Evolutionary conservation across 2,888 invertebrate genomes (phyloP).

Genomic region (Lithophane ornitopus): DNA sequence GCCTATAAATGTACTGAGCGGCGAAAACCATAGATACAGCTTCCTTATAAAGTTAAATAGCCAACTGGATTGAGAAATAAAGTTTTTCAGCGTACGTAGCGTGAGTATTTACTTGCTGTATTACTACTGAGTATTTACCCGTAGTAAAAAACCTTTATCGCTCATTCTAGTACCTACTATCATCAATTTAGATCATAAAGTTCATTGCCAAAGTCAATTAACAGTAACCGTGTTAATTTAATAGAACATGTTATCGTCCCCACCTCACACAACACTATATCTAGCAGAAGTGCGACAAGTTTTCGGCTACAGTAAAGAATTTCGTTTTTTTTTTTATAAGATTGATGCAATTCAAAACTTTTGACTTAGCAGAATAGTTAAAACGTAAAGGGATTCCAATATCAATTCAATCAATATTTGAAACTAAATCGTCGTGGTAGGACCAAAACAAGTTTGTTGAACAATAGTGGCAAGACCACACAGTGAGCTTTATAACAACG

Average conservation of each 20-base stretch:
- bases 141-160: slow-evolving; percentile 36
- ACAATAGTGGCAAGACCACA: slow-evolving; percentile 72
- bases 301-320: neutral
- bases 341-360: neutral
- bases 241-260: slow-evolving; percentile 47
- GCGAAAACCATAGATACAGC: slow-evolving; percentile 74
- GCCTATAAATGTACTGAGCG: slow-evolving; percentile 80
- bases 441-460: slow-evolving; percentile 57
- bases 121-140: too few relatives aligned
- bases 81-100: slow-evolving; percentile 20
- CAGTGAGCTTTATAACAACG: slow-evolving; percentile 64
- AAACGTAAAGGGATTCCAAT: slow-evolving; percentile 1
- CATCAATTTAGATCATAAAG: slow-evolving; percentile 67
- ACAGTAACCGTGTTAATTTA: slow-evolving; percentile 65
- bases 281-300: neutral
- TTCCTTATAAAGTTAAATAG: slow-evolving; percentile 74
- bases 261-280: slow-evolving; percentile 11
- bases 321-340: neutral
- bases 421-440: slow-evolving; percentile 19
- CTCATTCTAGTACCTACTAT: slow-evolving; percentile 43
- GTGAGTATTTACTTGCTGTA: neutral
- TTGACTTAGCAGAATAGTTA: slow-evolving; percentile 1
- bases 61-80: slow-evolving; percentile 56
- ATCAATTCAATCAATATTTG: slow-evolving; percentile 40
- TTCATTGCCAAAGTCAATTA: slow-evolving; percentile 75